Conservation (phyloP, 1,140 invertebrate species). For the Drosophila rufa region DNA sequence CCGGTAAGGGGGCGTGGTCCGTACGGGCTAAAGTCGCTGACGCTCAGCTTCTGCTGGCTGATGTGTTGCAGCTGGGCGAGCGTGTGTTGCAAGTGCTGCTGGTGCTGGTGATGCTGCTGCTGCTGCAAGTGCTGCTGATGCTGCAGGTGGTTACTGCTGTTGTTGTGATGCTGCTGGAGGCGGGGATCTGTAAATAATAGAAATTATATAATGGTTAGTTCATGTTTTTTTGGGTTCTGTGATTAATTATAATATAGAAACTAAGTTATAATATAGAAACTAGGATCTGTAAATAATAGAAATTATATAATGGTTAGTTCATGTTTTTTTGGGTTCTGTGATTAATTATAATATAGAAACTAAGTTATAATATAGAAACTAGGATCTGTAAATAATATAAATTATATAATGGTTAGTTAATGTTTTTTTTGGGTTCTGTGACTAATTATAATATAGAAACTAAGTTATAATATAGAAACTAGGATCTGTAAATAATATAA, state of each 20-base stretch:
- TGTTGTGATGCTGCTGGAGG: conserved; percentile 10
- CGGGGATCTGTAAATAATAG: conserved; percentile 25
- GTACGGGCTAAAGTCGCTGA: conserved; percentile 31
- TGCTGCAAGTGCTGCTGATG: conserved; percentile 31
- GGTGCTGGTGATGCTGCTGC: conserved; percentile 25
- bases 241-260: not conserved
- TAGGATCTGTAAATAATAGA: conserved; percentile 17
- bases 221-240: not conserved
- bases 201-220: not conserved
- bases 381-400: conserved; percentile 19
- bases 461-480: too few relatives aligned
- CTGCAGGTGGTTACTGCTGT: conserved; percentile 11
- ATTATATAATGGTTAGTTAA: not conserved
- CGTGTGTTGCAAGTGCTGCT: conserved; percentile 34
- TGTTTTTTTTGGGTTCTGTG: not conserved
- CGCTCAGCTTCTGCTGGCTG: conserved; percentile 30
- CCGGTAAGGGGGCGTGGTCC: conserved; percentile 23
- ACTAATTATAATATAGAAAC: not conserved
- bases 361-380: too few relatives aligned
- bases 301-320: not conserved
- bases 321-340: not conserved
- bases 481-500: conserved; percentile 19
- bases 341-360: not conserved
- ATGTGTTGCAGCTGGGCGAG: conserved; percentile 35
- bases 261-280: too few relatives aligned